phyloP scores from a whole-genome alignment of 2,797 vertebrate species.

The Pipistrellus pipistrellus region DNA sequence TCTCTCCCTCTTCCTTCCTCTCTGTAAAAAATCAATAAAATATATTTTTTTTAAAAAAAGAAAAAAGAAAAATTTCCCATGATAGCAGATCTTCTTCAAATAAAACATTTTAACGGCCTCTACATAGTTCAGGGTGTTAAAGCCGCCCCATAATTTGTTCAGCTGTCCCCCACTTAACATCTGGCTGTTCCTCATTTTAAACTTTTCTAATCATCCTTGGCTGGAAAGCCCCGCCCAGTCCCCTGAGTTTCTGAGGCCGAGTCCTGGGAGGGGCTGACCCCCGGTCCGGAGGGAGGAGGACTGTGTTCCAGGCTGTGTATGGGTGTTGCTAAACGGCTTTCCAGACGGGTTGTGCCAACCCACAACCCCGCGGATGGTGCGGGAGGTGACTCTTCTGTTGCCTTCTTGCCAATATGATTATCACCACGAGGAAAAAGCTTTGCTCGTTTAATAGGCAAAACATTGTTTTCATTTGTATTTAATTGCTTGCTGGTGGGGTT shows the following conservation, averaged over 20 bases:
- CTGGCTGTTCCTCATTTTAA: background rate
- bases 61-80: background rate
- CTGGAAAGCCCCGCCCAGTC: background rate
- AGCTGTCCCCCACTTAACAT: background rate
- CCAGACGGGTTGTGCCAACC: background rate
- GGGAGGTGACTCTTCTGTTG: background rate
- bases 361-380: background rate
- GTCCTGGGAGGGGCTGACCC: background rate
- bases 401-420: conserved; percentile 1
- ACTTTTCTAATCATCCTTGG: background rate
- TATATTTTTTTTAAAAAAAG: conserved; percentile 52
- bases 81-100: conserved; percentile 35
- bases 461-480: conserved; percentile 49
- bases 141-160: background rate
- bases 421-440: background rate
- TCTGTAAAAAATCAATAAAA: no score
- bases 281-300: background rate
- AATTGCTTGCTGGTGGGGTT: background rate
- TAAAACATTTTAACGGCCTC: conserved; percentile 13
- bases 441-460: conserved; percentile 57
- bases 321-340: background rate
- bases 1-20: no score
- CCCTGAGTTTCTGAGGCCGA: background rate
- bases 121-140: background rate
- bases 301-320: background rate